Evolutionary conservation across 30 jellyfish, hydroid and myxozoan species (phyloP), one percentile per base, ranked within the genome.

Genomic region (Turritopsis dohrnii): DNA sequence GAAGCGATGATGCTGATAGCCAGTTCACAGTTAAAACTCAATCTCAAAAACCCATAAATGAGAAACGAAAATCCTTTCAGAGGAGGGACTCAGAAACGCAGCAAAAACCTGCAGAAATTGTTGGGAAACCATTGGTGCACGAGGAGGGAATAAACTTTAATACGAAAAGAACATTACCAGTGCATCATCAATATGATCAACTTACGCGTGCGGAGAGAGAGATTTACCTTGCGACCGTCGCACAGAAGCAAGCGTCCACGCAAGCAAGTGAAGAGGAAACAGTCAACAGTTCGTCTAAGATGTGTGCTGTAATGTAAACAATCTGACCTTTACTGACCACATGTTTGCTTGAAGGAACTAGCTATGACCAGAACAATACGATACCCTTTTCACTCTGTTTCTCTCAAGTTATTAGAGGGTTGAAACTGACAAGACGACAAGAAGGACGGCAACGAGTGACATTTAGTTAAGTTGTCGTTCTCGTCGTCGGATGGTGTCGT

Each of bases 291-390:
- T 27, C 77, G 77, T 69, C 77, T n/a, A 69, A 69, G 19, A 69
- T 69, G 77, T 69, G 77, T 21, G 28, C 17, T 69, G 77, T 69
- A 0, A 69, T 69, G 77, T 69, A 19, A 69, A 19, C 77, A 41
- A 41, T 5, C 13, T 41, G 60, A 3, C 60, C 60, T n/a, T n/a
- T n/a, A n/a, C n/a, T n/a, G n/a, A n/a, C n/a, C n/a, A n/a, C n/a
- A n/a, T n/a, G n/a, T n/a, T n/a, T n/a, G n/a, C n/a, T n/a, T n/a
- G n/a, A n/a, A n/a, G n/a, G n/a, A n/a, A n/a, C n/a, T n/a, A n/a
- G n/a, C n/a, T n/a, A n/a, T n/a, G n/a, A n/a, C n/a, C n/a, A n/a
- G n/a, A n/a, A n/a, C n/a, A n/a, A n/a, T n/a, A n/a, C n/a, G n/a
- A n/a, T n/a, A n/a, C n/a, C n/a, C n/a, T n/a, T n/a, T n/a, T n/a